These are phyloP conservation scores for Myotis yumanensis DNA, from an alignment of 2,113 vertebrate genomes.

Conservation along the genomic window DNA sequence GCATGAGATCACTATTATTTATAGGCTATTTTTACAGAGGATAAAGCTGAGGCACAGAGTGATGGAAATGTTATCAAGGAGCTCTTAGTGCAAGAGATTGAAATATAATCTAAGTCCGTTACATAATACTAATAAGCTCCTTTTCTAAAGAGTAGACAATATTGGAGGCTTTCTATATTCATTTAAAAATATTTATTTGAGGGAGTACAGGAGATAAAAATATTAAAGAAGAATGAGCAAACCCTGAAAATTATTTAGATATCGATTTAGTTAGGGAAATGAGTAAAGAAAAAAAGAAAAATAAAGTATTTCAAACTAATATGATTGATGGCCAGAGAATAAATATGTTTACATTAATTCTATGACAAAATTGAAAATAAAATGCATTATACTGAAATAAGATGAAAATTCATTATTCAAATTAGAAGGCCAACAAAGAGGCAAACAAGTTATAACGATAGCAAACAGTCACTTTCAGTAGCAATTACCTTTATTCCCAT, in stretches of 20 bases:
- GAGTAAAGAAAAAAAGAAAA: neutral
- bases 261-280: neutral
- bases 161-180: neutral
- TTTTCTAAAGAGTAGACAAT: neutral
- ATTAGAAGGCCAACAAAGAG: neutral
- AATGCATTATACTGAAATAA: neutral
- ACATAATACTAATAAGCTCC: neutral
- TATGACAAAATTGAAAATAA: neutral
- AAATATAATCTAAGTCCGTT: neutral
- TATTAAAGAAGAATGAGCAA: neutral
- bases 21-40: neutral
- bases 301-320: neutral
- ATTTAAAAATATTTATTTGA: neutral
- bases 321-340: neutral
- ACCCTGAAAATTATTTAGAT: neutral
- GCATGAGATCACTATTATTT: neutral
- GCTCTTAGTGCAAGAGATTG: neutral
- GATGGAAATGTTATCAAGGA: neutral
- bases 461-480: neutral
- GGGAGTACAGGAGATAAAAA: neutral
- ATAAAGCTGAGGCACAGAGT: neutral
- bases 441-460: neutral
- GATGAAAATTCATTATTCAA: constrained; percentile 3
- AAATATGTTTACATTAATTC: neutral
- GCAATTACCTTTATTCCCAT: neutral